A percentile compares a stretch with the other conserved stretches of the same genome.
Conservation (phyloP, 2,888 invertebrate genomes). For the Galerucella calmariensis region DNA sequence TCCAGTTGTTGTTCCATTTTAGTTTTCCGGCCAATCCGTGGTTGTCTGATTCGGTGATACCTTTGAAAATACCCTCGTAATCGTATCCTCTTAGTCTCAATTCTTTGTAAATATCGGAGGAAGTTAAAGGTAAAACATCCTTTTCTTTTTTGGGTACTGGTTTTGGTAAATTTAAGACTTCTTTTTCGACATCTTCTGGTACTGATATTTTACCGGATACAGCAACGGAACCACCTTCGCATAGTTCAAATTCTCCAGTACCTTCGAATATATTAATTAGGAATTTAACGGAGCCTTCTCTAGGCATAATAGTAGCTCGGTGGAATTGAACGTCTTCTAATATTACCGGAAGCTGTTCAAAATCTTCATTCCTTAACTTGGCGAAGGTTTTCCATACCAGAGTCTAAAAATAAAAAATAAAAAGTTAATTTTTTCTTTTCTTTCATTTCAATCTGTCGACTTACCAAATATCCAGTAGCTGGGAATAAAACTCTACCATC, state of each 20-base stretch:
- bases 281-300: slow-evolving; percentile 83
- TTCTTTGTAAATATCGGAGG: slow-evolving; percentile 87
- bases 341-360: slow-evolving; percentile 83
- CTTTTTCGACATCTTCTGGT: slow-evolving; percentile 73
- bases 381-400: slow-evolving; percentile 90
- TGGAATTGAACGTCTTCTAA: slow-evolving; percentile 92
- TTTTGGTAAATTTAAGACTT: slow-evolving; percentile 70
- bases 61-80: slow-evolving; percentile 84
- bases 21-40: slow-evolving; percentile 78
- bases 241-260: slow-evolving; percentile 88
- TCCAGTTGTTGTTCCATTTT: slow-evolving; percentile 92
- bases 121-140: slow-evolving; percentile 69
- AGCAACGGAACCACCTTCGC: slow-evolving; percentile 85
- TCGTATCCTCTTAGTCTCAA: slow-evolving; percentile 88
- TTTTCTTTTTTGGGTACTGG: slow-evolving; percentile 60
- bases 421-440: not conserved
- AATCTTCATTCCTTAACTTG: slow-evolving; percentile 78
- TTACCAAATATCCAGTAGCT: slow-evolving; percentile 91
- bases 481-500: slow-evolving; percentile 95
- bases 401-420: slow-evolving; percentile 64
- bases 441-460: slow-evolving; percentile 35
- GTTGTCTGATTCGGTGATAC: slow-evolving; percentile 80
- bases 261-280: slow-evolving; percentile 85
- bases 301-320: slow-evolving; percentile 92
- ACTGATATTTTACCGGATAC: slow-evolving; percentile 82